phyloP scores from a whole-genome alignment of 2,113 vertebrate genomes.

The Pseudonaja textilis region DNA sequence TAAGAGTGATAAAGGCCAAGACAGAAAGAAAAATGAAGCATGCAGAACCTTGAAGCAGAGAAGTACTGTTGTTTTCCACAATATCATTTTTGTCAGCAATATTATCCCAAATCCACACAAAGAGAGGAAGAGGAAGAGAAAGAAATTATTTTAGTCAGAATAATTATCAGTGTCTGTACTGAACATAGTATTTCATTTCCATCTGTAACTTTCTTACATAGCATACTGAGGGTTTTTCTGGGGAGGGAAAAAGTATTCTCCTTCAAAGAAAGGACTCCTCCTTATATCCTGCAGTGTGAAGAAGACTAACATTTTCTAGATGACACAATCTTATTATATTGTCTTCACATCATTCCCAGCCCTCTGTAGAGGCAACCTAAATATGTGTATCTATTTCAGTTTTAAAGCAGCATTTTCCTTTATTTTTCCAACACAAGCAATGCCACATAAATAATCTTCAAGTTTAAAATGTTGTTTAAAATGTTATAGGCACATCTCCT shows the following conservation, averaged over 20 bases:
- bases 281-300: neutral
- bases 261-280: neutral
- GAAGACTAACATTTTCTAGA: neutral
- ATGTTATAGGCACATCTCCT: neutral
- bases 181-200: neutral
- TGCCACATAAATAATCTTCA: neutral
- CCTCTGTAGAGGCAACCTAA: neutral
- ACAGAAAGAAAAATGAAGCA: neutral
- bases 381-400: neutral
- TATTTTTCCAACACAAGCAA: neutral
- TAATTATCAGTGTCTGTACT: neutral
- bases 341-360: neutral
- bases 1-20: neutral
- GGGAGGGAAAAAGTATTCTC: neutral
- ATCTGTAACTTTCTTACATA: neutral
- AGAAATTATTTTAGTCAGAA: neutral
- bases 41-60: neutral
- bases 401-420: neutral
- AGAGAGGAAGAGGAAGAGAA: neutral
- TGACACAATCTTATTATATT: neutral
- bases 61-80: neutral
- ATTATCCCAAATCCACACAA: neutral
- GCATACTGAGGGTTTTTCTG: neutral
- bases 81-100: neutral
- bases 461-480: neutral